Conservation (phyloP, 2,113 vertebrate genomes). For the Haemorhous mexicanus region DNA sequence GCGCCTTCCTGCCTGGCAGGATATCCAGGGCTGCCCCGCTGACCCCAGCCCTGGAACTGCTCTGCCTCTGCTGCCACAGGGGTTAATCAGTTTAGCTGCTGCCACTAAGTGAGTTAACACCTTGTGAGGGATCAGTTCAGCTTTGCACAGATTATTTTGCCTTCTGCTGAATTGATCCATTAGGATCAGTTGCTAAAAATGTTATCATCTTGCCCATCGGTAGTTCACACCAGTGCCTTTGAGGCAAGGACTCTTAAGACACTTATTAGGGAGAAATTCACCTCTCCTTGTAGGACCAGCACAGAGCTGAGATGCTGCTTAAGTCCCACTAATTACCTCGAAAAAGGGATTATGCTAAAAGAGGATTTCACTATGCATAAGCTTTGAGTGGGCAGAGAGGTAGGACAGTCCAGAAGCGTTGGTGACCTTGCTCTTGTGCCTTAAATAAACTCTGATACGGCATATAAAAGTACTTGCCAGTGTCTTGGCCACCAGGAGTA, state of each 20-base stretch:
- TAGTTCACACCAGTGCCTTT: constrained; percentile 54
- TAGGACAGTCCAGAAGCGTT: background rate
- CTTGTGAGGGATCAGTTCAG: constrained; percentile 51
- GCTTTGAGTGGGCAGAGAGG: constrained; percentile 50
- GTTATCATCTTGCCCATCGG: constrained; percentile 31
- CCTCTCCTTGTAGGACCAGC: constrained; percentile 37
- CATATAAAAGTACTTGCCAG: background rate
- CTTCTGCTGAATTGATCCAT: constrained; percentile 53
- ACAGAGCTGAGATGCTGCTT: background rate
- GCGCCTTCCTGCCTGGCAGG: background rate
- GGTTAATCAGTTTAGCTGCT: constrained; percentile 41
- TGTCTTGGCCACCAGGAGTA: background rate
- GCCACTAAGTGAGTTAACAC: constrained; percentile 41
- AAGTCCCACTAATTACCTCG: constrained; percentile 7
- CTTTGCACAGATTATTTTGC: constrained; percentile 64
- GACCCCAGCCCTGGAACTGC: background rate
- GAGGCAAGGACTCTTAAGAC: constrained; percentile 59
- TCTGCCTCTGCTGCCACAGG: background rate
- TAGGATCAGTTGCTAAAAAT: constrained; percentile 61
- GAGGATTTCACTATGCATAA: constrained; percentile 51
- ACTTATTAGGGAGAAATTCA: constrained; percentile 63
- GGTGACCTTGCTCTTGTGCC: constrained; percentile 20
- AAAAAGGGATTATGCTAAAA: constrained; percentile 44
- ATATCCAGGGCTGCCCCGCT: background rate
- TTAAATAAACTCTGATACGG: background rate